phyloP scores from a whole-genome alignment of 2,797 vertebrate species.

The Meriones psammophilus region DNA sequence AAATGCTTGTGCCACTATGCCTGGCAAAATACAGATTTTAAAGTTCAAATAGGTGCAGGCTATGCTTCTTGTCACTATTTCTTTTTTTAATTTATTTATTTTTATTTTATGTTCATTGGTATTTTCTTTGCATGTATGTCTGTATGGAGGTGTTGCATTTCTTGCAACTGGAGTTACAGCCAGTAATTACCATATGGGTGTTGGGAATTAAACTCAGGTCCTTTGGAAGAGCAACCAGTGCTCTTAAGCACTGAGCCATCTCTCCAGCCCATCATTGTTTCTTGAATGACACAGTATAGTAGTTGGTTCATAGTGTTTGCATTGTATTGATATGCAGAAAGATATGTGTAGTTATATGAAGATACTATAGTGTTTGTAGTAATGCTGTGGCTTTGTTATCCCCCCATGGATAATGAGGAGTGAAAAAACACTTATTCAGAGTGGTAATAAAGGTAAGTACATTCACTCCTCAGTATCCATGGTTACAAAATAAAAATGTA shows the following conservation, averaged over 20 bases:
- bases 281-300: not conserved
- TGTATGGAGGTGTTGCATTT: too few relatives aligned
- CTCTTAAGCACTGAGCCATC: too few relatives aligned
- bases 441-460: not conserved
- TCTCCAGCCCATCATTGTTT: too few relatives aligned
- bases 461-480: not conserved
- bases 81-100: too few relatives aligned
- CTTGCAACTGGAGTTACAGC: too few relatives aligned
- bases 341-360: not conserved
- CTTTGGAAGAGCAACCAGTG: too few relatives aligned
- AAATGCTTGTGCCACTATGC: not conserved
- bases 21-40: not conserved
- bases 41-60: not conserved
- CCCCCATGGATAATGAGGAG: not conserved
- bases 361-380: not conserved
- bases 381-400: not conserved
- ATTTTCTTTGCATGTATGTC: too few relatives aligned
- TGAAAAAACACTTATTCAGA: not conserved
- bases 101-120: too few relatives aligned
- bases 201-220: too few relatives aligned
- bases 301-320: not conserved
- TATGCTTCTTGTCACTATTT: not conserved
- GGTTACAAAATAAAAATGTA: not conserved
- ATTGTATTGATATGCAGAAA: not conserved
- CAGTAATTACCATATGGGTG: too few relatives aligned